phyloP scores from a whole-genome alignment of 2,888 invertebrate species.

The Tanytarsus gracilentus region DNA sequence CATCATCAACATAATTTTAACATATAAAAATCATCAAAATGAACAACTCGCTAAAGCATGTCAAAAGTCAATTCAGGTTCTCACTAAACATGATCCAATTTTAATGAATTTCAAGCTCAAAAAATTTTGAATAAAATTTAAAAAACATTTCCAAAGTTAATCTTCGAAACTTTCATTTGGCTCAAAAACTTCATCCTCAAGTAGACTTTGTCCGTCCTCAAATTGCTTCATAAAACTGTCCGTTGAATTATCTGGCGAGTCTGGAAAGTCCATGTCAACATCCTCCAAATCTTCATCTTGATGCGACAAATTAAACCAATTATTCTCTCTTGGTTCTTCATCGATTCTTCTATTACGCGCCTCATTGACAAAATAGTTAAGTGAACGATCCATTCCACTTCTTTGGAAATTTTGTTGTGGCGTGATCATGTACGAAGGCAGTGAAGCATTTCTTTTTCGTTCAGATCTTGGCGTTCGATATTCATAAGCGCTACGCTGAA shows the following conservation, averaged over 20 bases:
- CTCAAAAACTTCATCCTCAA: neutral
- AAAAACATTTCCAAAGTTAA: too few species aligned
- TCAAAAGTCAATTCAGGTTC: neutral
- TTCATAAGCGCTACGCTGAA: too few species aligned
- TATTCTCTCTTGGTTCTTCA: neutral
- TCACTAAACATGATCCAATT: neutral
- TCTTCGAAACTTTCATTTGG: too few species aligned
- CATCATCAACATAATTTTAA: conserved; percentile 34
- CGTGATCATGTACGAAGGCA: neutral
- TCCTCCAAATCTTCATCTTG: neutral
- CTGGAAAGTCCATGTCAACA: neutral
- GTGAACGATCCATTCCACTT: too few species aligned
- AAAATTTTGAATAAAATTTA: too few species aligned
- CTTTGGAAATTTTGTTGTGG: neutral
- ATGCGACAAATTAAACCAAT: neutral
- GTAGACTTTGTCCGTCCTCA: too few species aligned
- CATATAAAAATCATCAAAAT: conserved; percentile 32
- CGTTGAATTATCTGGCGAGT: too few species aligned
- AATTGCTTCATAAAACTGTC: too few species aligned
- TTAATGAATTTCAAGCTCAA: neutral
- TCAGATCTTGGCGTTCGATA: too few species aligned
- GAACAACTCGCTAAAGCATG: conserved; percentile 32
- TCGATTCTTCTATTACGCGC: neutral
- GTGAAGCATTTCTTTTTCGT: neutral
- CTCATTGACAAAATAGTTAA: too few species aligned